Evolutionary conservation across 2,113 vertebrate genomes (phyloP).

Genomic region (Bubalus kerabau): DNA sequence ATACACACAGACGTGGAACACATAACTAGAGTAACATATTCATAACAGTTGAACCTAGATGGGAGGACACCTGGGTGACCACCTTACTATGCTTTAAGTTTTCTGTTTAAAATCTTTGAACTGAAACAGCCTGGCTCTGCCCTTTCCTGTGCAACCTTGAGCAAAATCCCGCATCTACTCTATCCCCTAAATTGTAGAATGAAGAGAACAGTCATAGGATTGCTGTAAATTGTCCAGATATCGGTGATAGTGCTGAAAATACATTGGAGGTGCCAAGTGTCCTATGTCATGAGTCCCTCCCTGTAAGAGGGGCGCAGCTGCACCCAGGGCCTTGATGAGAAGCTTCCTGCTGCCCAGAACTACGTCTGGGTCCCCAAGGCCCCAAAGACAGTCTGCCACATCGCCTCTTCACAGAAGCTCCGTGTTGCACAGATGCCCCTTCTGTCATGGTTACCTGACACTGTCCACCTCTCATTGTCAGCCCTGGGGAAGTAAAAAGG

Average conservation of each 20-base stretch:
- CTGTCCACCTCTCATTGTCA: background rate
- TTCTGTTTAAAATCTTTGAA: background rate
- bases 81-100: background rate
- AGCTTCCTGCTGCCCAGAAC: background rate
- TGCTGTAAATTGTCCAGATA: background rate
- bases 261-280: background rate
- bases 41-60: too few species aligned
- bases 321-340: background rate
- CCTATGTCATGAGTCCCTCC: background rate
- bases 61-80: rapidly evolving
- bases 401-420: background rate
- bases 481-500: background rate
- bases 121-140: background rate
- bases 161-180: background rate
- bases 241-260: background rate
- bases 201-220: background rate
- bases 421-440: too few species aligned
- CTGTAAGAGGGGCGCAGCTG: background rate
- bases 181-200: background rate
- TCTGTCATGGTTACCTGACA: background rate
- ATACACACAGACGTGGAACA: too few species aligned
- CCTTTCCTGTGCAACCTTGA: background rate
- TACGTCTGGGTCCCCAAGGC: background rate
- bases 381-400: background rate
- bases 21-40: background rate